A percentile compares a stretch with the other conserved stretches of the same genome.
phyloP scores from a whole-genome alignment of 2,113 vertebrate genomes.

The Oxygymnocypris stewartii region DNA sequence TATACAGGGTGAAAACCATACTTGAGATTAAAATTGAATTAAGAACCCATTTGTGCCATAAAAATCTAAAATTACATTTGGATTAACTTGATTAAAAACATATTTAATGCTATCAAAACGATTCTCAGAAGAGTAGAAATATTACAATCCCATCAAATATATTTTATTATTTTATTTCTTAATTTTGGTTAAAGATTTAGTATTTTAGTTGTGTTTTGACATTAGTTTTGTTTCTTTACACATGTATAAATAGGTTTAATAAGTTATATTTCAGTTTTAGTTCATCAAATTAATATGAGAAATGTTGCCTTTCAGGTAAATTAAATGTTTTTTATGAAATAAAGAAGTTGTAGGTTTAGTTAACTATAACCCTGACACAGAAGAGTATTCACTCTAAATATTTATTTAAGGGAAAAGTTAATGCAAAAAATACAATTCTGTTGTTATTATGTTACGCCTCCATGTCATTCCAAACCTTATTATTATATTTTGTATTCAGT shows the following conservation, averaged over 20 bases:
- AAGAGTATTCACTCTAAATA: neutral
- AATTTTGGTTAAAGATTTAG: no score
- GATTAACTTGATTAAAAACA: neutral
- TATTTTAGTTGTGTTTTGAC: no score
- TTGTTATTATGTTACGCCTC: neutral
- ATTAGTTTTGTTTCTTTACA: no score
- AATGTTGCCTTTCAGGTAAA: neutral
- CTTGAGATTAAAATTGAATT: neutral
- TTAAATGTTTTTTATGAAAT: neutral
- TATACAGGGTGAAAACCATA: neutral
- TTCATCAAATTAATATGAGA: neutral
- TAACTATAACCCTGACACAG: neutral
- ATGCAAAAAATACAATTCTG: neutral
- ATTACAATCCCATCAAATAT: neutral
- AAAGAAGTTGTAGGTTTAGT: no score
- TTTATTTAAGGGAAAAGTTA: neutral
- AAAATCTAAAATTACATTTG: no score
- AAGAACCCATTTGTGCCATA: neutral
- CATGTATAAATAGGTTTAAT: no score
- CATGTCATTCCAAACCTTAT: neutral
- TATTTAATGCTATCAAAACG: neutral
- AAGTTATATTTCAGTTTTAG: no score
- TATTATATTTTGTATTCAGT: neutral
- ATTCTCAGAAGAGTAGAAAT: neutral
- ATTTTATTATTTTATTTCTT: neutral